phyloP scores from a whole-genome alignment of 2,113 vertebrate species.

The Leiothrix lutea region DNA sequence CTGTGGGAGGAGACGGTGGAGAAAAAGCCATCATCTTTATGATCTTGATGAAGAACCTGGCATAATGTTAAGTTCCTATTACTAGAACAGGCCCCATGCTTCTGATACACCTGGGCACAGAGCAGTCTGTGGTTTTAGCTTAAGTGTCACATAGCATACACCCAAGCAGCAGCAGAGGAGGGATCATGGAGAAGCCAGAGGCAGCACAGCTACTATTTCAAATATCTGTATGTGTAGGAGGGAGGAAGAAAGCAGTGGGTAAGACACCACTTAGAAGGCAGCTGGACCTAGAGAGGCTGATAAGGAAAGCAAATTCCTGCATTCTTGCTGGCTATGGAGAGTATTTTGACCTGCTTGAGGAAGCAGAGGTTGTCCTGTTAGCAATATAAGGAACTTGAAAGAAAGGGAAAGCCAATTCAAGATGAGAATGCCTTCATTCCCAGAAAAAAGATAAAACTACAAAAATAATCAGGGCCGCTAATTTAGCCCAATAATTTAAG shows the following conservation, averaged over 20 bases:
- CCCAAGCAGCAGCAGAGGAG: not conserved
- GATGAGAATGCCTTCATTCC: not conserved
- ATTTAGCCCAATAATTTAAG: not conserved
- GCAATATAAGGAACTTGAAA: not conserved
- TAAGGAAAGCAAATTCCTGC: not conserved
- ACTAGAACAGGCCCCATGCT: not conserved
- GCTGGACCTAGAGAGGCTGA: not conserved
- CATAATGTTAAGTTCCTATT: rapidly evolving
- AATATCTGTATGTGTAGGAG: rapidly evolving
- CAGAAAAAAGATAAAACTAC: not conserved
- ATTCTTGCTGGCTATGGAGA: not conserved
- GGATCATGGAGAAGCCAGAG: not conserved
- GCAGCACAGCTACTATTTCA: not conserved
- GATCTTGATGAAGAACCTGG: not conserved
- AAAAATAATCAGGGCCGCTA: not conserved
- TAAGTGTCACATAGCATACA: not conserved
- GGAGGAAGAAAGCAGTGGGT: not conserved
- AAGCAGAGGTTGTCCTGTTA: not conserved
- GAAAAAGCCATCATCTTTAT: not conserved
- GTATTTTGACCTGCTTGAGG: not conserved
- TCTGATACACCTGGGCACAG: not conserved
- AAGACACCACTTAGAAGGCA: not conserved
- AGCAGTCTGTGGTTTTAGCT: not conserved
- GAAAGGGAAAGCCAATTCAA: not conserved
- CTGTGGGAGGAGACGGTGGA: not conserved